Conservation (phyloP, 2,888 invertebrate genomes). For the Heliconius cydno region DNA sequence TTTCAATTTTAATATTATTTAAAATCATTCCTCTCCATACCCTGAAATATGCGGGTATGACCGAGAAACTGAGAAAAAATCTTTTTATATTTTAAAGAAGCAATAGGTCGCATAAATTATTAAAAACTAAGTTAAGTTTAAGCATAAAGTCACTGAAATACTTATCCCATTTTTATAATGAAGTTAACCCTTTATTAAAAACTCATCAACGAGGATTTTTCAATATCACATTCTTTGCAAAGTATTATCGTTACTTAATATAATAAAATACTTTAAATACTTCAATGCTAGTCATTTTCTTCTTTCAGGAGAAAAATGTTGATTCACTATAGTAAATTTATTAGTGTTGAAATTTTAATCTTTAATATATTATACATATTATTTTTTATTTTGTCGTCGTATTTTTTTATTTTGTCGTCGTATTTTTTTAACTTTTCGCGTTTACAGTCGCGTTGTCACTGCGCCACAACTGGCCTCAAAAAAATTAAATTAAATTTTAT, state of each 20-base stretch:
- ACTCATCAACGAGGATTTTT: constrained; percentile 1
- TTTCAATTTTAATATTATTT: neutral
- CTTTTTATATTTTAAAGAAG: neutral
- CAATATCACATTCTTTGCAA: constrained; percentile 20
- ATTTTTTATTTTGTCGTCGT: too few relatives aligned
- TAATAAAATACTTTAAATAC: constrained; percentile 3
- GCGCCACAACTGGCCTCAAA: neutral
- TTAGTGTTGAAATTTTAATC: neutral
- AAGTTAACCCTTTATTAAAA: constrained; percentile 39
- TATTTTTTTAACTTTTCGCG: neutral
- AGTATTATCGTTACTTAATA: constrained; percentile 19
- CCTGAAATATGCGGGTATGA: too few relatives aligned
- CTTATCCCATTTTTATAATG: constrained; percentile 55
- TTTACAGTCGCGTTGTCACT: neutral
- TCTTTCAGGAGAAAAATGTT: neutral
- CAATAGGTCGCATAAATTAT: neutral
- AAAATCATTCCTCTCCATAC: neutral
- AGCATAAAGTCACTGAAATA: constrained; percentile 15
- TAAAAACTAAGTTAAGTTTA: neutral
- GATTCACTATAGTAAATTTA: neutral
- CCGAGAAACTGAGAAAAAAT: too few relatives aligned
- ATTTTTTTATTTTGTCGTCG: too few relatives aligned
- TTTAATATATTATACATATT: too few relatives aligned
- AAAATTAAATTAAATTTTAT: too few relatives aligned
- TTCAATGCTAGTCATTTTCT: neutral